A percentile compares a stretch with the other conserved stretches of the same genome.
Evolutionary conservation across 2,113 vertebrate genomes (phyloP).

Genomic region (Merops nubicus): DNA sequence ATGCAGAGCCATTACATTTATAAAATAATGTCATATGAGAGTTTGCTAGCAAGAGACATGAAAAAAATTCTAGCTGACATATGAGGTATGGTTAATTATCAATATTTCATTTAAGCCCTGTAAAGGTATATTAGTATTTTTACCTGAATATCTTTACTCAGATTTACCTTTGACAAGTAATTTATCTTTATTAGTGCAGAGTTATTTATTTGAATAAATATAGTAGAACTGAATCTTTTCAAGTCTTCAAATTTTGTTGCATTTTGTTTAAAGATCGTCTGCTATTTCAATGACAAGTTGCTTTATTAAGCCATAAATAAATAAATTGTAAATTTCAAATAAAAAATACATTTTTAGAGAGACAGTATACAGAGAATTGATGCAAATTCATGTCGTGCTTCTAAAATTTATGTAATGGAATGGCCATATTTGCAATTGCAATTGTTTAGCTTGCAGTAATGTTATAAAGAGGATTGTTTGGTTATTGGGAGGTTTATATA

Average conservation of each 20-base stretch:
- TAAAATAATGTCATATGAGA: neutral
- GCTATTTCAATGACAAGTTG: neutral
- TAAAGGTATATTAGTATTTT: neutral
- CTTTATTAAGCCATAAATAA: constrained; percentile 31
- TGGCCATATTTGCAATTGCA: neutral
- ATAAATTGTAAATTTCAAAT: neutral
- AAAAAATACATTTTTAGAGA: neutral
- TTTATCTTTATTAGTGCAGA: neutral
- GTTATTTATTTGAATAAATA: neutral
- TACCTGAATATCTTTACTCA: neutral
- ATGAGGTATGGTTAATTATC: neutral
- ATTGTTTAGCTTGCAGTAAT: neutral
- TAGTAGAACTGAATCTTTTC: neutral
- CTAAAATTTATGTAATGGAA: neutral
- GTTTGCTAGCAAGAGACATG: neutral
- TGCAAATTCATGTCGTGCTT: neutral
- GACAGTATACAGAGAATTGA: neutral
- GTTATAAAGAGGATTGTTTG: neutral
- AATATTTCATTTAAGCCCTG: neutral
- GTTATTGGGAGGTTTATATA: neutral
- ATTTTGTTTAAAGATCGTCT: neutral
- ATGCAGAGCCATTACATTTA: neutral
- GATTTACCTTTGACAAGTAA: neutral
- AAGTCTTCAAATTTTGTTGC: neutral
- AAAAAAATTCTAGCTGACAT: neutral